Conservation (phyloP, 2,888 invertebrate genomes). For the Caenorhabditis sp. region DNA sequence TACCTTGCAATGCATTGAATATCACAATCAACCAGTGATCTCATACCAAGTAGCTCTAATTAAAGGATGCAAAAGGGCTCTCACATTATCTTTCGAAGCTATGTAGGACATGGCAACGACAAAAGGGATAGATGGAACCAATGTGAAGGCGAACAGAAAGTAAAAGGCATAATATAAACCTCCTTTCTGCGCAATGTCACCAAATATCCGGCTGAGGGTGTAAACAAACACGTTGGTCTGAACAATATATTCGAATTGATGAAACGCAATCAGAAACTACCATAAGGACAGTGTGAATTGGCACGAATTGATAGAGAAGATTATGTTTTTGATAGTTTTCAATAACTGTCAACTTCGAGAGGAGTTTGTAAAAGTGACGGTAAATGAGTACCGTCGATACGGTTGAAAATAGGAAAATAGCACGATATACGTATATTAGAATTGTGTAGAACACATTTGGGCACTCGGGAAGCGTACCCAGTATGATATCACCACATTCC, state of each 20-base stretch:
- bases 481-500: too few species aligned
- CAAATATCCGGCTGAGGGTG: too few species aligned
- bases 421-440: not conserved
- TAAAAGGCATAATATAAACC: too few species aligned
- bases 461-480: too few species aligned
- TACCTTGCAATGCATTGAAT: too few species aligned
- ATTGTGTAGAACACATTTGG: not conserved
- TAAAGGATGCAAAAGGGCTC: not conserved
- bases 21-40: too few species aligned
- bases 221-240: too few species aligned
- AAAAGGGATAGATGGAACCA: not conserved
- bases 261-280: not conserved
- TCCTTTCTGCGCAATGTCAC: too few species aligned
- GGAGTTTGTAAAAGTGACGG: not conserved
- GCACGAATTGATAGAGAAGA: not conserved
- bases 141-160: not conserved
- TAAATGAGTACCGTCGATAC: not conserved
- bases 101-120: not conserved
- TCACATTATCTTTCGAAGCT: not conserved
- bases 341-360: not conserved
- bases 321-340: too few species aligned
- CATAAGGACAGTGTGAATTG: not conserved
- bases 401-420: not conserved
- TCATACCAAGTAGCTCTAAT: not conserved
- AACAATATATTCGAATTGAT: not conserved